These are phyloP conservation scores for Cyprinodon tularosa DNA, from an alignment of 2,113 vertebrate species.

Conservation along the genomic window DNA sequence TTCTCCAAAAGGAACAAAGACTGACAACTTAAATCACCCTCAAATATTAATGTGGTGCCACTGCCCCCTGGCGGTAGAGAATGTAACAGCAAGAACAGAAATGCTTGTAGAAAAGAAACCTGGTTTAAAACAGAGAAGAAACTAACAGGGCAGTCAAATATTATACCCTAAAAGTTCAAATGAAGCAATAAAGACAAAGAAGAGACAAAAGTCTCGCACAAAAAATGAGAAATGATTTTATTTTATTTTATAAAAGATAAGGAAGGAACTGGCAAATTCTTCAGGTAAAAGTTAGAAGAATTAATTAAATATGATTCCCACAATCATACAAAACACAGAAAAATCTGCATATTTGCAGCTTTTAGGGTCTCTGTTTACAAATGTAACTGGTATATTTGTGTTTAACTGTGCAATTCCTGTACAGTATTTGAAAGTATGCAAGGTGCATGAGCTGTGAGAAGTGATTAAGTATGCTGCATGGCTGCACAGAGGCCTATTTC, in stretches of 20 bases:
- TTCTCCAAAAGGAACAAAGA: constrained; percentile 44
- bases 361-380: background rate
- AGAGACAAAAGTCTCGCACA: background rate
- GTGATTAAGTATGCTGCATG: constrained; percentile 64
- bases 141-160: background rate
- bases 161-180: background rate
- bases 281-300: background rate
- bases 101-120: background rate
- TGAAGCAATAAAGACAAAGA: background rate
- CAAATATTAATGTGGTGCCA: constrained; percentile 44
- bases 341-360: constrained; percentile 8
- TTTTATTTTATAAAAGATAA: too few species aligned
- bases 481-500: constrained; percentile 59
- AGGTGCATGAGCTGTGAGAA: constrained; percentile 37
- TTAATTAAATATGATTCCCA: background rate
- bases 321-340: background rate
- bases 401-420: constrained; percentile 6
- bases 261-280: too few species aligned
- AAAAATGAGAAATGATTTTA: background rate
- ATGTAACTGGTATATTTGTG: background rate
- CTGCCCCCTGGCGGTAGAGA: constrained; percentile 70
- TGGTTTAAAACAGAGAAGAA: background rate
- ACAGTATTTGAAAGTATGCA: constrained; percentile 34
- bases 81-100: background rate
- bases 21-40: constrained; percentile 8